These are phyloP conservation scores for Desmodus rotundus DNA, from an alignment of 2,113 vertebrate species.

Conservation along the genomic window DNA sequence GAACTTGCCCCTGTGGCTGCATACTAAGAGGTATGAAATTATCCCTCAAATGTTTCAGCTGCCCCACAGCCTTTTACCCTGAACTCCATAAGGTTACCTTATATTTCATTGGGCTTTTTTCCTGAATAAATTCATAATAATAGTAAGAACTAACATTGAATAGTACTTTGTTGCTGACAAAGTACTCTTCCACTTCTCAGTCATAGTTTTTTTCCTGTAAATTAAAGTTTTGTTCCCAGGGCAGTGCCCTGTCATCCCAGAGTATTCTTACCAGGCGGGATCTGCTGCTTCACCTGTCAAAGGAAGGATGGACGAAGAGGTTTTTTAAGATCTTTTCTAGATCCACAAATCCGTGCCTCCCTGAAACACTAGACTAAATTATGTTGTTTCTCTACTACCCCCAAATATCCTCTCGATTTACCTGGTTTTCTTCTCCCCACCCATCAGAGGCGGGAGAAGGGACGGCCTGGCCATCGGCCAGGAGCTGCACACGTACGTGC, in stretches of 20 bases:
- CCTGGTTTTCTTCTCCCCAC: neutral
- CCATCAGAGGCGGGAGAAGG: neutral
- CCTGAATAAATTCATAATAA: neutral
- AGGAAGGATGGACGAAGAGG: no score
- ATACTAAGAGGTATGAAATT: neutral
- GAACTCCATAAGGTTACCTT: neutral
- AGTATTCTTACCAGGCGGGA: rapidly evolving
- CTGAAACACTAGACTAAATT: rapidly evolving
- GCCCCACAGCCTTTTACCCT: rapidly evolving
- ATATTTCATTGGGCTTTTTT: neutral
- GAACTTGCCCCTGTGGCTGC: rapidly evolving
- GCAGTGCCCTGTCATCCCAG: no score
- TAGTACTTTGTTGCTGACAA: neutral
- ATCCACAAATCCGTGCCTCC: neutral
- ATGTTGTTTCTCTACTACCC: rapidly evolving
- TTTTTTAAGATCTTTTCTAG: no score
- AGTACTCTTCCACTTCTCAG: neutral
- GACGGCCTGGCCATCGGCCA: neutral
- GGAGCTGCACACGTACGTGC: neutral
- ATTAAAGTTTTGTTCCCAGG: neutral
- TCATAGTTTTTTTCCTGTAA: neutral
- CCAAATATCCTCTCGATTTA: rapidly evolving
- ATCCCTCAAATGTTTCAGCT: rapidly evolving
- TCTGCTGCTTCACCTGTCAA: rapidly evolving
- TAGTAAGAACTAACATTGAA: neutral